These are phyloP conservation scores for Nebria ingens DNA, from an alignment of 1,140 invertebrate species.

Conservation along the genomic window DNA sequence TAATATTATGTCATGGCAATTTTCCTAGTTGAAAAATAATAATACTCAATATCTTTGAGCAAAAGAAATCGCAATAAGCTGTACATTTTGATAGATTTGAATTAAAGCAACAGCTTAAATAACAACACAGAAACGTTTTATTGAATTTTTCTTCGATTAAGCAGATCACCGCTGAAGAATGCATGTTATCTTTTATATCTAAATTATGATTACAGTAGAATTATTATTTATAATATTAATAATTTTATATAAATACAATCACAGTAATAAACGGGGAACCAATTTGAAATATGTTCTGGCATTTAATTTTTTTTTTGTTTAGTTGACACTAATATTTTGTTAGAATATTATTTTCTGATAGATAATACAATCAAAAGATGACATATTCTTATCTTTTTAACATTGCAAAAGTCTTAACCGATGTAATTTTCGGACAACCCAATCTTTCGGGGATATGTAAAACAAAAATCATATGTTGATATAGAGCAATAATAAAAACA, in stretches of 20 bases:
- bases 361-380: slow-evolving; percentile 24
- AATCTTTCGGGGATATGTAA: not conserved
- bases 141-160: not conserved
- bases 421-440: not conserved
- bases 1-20: not conserved
- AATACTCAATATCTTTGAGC: too few relatives aligned
- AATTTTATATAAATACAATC: slow-evolving; percentile 28
- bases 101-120: not conserved
- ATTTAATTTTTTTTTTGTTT: slow-evolving; percentile 1
- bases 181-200: slow-evolving; percentile 7
- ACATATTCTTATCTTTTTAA: slow-evolving; percentile 13
- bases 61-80: slow-evolving; percentile 4
- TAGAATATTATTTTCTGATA: slow-evolving; percentile 10
- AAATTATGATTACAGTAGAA: slow-evolving; percentile 14
- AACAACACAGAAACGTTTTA: slow-evolving; percentile 1
- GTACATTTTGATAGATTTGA: slow-evolving; percentile 14
- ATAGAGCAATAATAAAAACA: too few relatives aligned
- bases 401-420: too few relatives aligned
- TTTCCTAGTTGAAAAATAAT: not conserved
- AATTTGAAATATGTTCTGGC: slow-evolving; percentile 15
- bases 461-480: too few relatives aligned
- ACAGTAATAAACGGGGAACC: slow-evolving; percentile 26
- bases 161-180: not conserved
- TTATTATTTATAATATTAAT: slow-evolving; percentile 16
- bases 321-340: not conserved